Conservation (phyloP, 2,797 vertebrate species). For the Lates japonicus region DNA sequence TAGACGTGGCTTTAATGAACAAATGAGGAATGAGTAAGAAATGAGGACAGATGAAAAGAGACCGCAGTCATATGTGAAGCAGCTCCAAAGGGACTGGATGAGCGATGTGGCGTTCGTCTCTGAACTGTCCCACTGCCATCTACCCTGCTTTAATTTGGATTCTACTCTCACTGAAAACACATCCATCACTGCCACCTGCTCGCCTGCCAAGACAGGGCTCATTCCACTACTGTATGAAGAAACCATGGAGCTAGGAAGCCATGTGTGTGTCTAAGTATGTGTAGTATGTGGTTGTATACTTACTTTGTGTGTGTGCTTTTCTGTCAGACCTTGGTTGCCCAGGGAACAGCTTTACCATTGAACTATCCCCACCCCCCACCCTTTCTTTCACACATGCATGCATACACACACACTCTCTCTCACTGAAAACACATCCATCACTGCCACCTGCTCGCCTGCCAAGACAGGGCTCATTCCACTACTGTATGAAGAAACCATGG, state of each 20-base stretch:
- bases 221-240: constrained; percentile 33
- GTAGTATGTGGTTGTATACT: constrained; percentile 12
- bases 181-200: constrained; percentile 40
- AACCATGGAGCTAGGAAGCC: constrained; percentile 35
- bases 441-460: constrained; percentile 21
- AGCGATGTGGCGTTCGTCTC: constrained; percentile 8
- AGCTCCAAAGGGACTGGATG: background rate
- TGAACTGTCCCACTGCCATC: constrained; percentile 19
- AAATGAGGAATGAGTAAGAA: constrained; percentile 2
- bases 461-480: constrained; percentile 31
- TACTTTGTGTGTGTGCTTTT: constrained; percentile 34
- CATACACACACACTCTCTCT: background rate
- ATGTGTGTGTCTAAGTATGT: constrained; percentile 12
- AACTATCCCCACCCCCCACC: constrained; percentile 29
- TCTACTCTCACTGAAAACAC: constrained; percentile 29
- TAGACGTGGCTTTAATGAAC: background rate
- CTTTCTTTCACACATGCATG: constrained; percentile 5
- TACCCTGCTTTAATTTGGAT: constrained; percentile 31
- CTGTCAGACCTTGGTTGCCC: constrained; percentile 55
- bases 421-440: constrained; percentile 35
- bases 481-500: constrained; percentile 38
- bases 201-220: constrained; percentile 23
- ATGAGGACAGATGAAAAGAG: constrained; percentile 3
- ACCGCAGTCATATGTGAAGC: constrained; percentile 1
- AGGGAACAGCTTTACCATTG: constrained; percentile 53